Evolutionary conservation across 64 coral and sea anemone genomes (phyloP), one percentile per base, ranked within the genome.

Genomic region (Actinia tenebrosa): DNA sequence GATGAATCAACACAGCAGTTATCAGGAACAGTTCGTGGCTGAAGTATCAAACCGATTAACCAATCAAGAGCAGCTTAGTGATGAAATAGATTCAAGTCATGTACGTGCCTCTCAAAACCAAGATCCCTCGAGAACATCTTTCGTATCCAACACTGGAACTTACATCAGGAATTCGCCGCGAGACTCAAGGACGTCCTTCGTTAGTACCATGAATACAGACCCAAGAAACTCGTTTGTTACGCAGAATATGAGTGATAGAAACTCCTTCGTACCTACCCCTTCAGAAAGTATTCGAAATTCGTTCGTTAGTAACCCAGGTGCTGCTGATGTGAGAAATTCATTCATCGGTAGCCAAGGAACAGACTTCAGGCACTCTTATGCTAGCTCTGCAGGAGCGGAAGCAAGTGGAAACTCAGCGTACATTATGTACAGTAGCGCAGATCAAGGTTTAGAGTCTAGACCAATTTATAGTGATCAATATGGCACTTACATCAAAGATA

Each of bases 391-490:
- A 30, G 69, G 69, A 75, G 15, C 15, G 69, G 27, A 75, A 27
- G 10, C 23, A 27, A 26, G 10, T 75, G 5, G 69, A 27, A 75
- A 75, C 69, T 75, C 69, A 3, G 69, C 69, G 69, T 75, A 75
- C 69, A 42, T 75, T 26, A 5, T 9, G 14, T 11, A 75, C 26
- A 42, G 25, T 30, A 25, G 69, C 27, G 25, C 69, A 14, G 69
- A 75, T 30, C 43, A 15, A 18, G 22, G 46, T 6, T 16, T 19
- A 81, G 79, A 81, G 50, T 81, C 79, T n/a, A 81, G 79, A 81
- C 19, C 19, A 5, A 4, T 81, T n/a, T 81, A 81, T 53, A 81
- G 19, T 81, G 79, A 81, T 53, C 79, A 81, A 50, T 81, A 81
- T 52, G 79, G 79, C 17, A 81, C 79, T 10, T 81, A 81, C 23